Evolutionary conservation across 92 coral and sea anemone genomes (phyloP), one percentile per base, ranked within the genome.

Genomic region (Diadumene lineata): DNA sequence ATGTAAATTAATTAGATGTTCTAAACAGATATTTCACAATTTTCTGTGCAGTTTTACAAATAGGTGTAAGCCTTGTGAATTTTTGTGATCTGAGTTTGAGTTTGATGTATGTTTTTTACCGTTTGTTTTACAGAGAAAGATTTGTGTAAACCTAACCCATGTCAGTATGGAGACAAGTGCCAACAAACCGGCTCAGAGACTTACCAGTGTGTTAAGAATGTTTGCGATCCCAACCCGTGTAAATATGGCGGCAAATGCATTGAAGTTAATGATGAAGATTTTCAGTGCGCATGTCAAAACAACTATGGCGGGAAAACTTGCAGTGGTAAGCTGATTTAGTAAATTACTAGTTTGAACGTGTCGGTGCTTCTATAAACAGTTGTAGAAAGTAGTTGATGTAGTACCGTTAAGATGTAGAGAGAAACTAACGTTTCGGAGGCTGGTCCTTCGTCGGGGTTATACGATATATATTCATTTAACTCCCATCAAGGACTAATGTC

Each of bases 141-240:
- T 70, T 86, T 96, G 25, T 96, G 99, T 51, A 82, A 92, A 71
- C 98, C 99, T 11, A 96, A 96, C 65, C 99, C 99, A 0, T 96
- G 99, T 70, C 99, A 92, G 78, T 96, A 84, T 64, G 94, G 96
- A 22, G 89, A 90, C 81, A 96, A 96, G 64, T 96, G 99, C 50
- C 81, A 79, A 43, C 96, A 96, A 64, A 91, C 92, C 19, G 93
- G 96, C 18, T 50, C 43, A 0, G 99, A 91, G 69, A 92, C 97
- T 27, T 96, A 96, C 61, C 97, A 92, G 60, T 96, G 99, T 55
- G 99, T 96, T 9, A 96, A 96, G 78, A 92, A 90, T 19, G 84
- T 96, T 58, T 96, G 99, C 34, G 87, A 92, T 66, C 99, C 99
- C 7, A 92, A 88, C 81, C 99, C 99, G 15, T 96, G 99, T 55